Evolutionary conservation across 2,113 vertebrate species (phyloP).

Genomic region (Gobio gobio): DNA sequence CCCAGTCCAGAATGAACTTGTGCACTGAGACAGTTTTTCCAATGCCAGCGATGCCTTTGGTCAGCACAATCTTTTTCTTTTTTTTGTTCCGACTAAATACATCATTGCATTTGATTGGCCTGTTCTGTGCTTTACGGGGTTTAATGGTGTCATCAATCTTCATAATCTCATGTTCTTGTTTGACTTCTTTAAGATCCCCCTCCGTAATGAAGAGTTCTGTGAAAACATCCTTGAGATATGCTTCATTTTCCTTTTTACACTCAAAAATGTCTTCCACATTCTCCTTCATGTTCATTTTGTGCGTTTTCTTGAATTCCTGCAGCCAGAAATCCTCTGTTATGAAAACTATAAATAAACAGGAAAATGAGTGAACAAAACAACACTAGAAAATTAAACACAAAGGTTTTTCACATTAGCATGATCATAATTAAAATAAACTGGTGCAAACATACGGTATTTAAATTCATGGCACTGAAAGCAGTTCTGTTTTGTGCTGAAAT

Average conservation of each 20-base stretch:
- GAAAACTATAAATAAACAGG: neutral
- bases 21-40: too few species aligned
- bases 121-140: too few species aligned
- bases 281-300: slow-evolving; percentile 13
- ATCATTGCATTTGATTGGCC: too few species aligned
- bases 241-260: neutral
- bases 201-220: slow-evolving; percentile 35
- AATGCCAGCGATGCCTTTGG: too few species aligned
- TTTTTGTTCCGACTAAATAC: too few species aligned
- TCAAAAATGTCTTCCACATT: slow-evolving; percentile 3
- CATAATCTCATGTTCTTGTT: slow-evolving; percentile 24
- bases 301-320: neutral
- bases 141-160: too few species aligned
- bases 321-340: neutral
- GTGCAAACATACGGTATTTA: neutral
- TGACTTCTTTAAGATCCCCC: slow-evolving; percentile 19
- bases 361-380: neutral
- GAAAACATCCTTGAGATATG: slow-evolving; percentile 4
- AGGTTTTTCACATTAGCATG: neutral
- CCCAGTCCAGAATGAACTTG: too few species aligned
- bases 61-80: too few species aligned
- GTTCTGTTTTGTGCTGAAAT: too few species aligned
- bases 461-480: too few species aligned
- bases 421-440: neutral
- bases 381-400: neutral